These are phyloP conservation scores for Drosophila navojoa DNA, from an alignment of 1,140 invertebrate genomes.

Conservation along the genomic window DNA sequence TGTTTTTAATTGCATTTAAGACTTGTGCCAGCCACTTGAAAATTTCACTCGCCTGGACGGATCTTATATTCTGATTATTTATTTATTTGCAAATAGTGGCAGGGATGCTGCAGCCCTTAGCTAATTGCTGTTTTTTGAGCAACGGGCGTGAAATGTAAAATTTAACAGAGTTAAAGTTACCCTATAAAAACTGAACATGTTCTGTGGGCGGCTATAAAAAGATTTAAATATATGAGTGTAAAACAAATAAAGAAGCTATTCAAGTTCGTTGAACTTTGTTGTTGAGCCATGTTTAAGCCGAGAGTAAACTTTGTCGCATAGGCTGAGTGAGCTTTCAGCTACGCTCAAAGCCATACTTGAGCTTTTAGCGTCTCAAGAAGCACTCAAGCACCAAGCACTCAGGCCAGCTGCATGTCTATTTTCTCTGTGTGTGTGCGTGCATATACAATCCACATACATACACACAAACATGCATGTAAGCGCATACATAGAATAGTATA, in stretches of 20 bases:
- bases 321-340: constrained; percentile 38
- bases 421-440: neutral
- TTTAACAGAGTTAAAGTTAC: constrained; percentile 10
- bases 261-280: constrained; percentile 61
- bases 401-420: constrained; percentile 5
- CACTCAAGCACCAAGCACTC: constrained; percentile 45
- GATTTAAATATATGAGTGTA: neutral
- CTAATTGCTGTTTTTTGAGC: constrained; percentile 49
- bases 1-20: constrained; percentile 74
- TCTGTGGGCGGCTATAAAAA: constrained; percentile 29
- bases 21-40: constrained; percentile 64
- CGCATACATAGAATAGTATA: constrained; percentile 32
- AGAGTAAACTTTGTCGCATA: neutral
- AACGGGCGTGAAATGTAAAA: constrained; percentile 63
- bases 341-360: constrained; percentile 47
- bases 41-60: constrained; percentile 21
- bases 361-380: constrained; percentile 64
- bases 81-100: constrained; percentile 20
- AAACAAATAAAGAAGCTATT: too few species aligned
- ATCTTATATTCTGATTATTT: constrained; percentile 35
- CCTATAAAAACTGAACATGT: constrained; percentile 27
- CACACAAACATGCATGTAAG: neutral
- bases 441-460: constrained; percentile 3
- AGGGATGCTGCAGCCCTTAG: constrained; percentile 53
- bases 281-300: constrained; percentile 44